Base-by-base conservation (phyloP, 2,113 vertebrate genomes). In the Cebus imitator region DNA sequence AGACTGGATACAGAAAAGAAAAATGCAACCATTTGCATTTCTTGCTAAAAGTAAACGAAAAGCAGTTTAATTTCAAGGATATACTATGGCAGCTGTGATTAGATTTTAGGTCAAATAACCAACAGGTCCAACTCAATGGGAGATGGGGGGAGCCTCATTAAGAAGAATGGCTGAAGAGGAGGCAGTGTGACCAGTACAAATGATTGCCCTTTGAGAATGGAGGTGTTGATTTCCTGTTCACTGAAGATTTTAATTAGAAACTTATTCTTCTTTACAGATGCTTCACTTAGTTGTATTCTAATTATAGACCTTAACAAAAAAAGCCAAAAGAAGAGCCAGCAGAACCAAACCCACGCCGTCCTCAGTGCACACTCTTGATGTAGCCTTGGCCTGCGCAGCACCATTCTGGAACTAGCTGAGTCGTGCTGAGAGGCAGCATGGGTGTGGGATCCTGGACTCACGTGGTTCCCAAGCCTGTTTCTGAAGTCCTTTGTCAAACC, bases 401-500 rank as follows among this genome's bases (percentile, higher is more conserved):
- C 73, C 83, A 25, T 52, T 85, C 97, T 8, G 27, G 82, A 88
- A 95, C 90, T 13, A 68, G 32, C 27, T 0, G 25, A 16, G 75
- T 76, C 25, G 23, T 64, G 52, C 23, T 3, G 94, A 37, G 17
- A 35, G 17, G 73, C 95, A 61, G 96, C 84, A 35, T 97, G 93
- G 66, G 90, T 75, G 66, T 27, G 79, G 35, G 72, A 48, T 94
- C 64, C 58, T 66, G 97, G 85, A 14, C 88, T 98, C 40, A 91
- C 43, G 87, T 98, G 98, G 6, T 98, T 99, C 93, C 97, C 97
- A 68, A 91, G 37, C 35, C 95, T 48, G 0, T 55, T 92, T 85
- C 98, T 98, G 95, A 99, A 98, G 85, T 99, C 99, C 99, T 99
- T 98, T 57, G 97, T 98, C 97, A 99, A 98, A n/a, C 99, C 99